Evolutionary conservation across 2,888 invertebrate species (phyloP).

Genomic region (Bimastos eiseni): DNA sequence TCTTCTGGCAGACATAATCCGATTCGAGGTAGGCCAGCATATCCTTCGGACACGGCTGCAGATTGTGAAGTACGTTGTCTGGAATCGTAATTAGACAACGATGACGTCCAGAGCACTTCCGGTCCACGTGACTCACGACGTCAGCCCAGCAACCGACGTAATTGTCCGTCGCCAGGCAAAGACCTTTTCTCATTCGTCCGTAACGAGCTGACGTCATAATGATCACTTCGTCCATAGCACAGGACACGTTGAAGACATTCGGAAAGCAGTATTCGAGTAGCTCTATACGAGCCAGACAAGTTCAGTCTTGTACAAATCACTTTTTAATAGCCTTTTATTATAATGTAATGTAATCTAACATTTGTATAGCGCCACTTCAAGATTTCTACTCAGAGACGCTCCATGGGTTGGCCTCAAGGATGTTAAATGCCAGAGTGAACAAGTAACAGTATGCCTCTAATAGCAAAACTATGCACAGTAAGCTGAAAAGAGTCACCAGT

Average conservation of each 20-base stretch:
- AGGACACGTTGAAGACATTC: conserved; percentile 41
- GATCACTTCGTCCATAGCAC: conserved; percentile 40
- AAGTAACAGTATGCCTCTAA: too few relatives aligned
- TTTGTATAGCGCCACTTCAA: too few relatives aligned
- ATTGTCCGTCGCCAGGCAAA: conserved; percentile 40
- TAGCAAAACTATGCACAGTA: too few relatives aligned
- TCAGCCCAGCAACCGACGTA: conserved; percentile 42
- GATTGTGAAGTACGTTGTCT: conserved; percentile 39
- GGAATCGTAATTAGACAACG: conserved; percentile 41
- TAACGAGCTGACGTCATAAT: conserved; percentile 42
- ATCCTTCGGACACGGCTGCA: conserved; percentile 44
- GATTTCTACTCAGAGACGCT: too few relatives aligned
- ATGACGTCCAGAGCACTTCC: conserved; percentile 40
- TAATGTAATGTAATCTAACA: too few relatives aligned
- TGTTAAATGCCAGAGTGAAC: too few relatives aligned
- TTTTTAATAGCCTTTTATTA: too few relatives aligned
- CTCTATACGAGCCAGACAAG: conserved; percentile 25
- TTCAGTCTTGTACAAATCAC: neutral
- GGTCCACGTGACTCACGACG: conserved; percentile 37
- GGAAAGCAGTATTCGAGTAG: conserved; percentile 44
- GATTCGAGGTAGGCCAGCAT: conserved; percentile 44
- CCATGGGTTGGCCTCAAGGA: too few relatives aligned
- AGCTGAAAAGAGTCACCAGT: too few relatives aligned
- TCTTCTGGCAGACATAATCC: conserved; percentile 40
- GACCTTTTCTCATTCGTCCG: conserved; percentile 42